Percentiles rank a stretch among this genome's conserved stretches.
These are phyloP conservation scores for Henicopernis longicauda DNA, from an alignment of 2,113 vertebrate genomes.

Conservation along the genomic window DNA sequence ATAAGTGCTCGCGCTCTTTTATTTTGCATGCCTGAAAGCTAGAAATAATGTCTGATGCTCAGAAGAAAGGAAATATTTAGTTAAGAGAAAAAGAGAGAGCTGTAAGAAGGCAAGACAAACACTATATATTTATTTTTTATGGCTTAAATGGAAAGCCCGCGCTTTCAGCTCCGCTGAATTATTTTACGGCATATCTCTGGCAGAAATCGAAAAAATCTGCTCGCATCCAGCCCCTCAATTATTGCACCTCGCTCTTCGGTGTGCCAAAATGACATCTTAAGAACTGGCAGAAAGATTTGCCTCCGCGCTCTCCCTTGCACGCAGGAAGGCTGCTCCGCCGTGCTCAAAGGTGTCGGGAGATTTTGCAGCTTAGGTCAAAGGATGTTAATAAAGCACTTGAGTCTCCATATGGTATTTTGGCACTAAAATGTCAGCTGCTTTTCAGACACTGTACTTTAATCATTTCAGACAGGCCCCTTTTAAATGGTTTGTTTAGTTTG, in stretches of 20 bases:
- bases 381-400: conserved; percentile 35
- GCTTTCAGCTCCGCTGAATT: conserved; percentile 36
- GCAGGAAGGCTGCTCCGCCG: neutral
- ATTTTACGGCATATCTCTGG: conserved; percentile 33
- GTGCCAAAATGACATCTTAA: conserved; percentile 40
- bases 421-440: conserved; percentile 61
- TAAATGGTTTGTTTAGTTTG: conserved; percentile 74
- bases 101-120: conserved; percentile 21
- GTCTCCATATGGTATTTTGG: conserved; percentile 63
- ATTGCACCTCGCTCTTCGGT: neutral
- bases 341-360: conserved; percentile 7
- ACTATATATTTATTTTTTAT: conserved; percentile 46
- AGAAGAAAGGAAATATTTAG: conserved; percentile 57
- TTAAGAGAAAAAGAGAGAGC: conserved; percentile 6
- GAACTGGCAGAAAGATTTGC: neutral
- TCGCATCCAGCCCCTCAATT: neutral
- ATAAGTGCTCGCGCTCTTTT: neutral
- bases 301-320: neutral
- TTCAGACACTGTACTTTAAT: conserved; percentile 61
- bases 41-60: conserved; percentile 24
- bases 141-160: neutral
- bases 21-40: conserved; percentile 6
- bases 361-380: conserved; percentile 34
- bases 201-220: conserved; percentile 44
- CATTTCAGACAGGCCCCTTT: conserved; percentile 60